These are phyloP conservation scores for Menura novaehollandiae DNA, from an alignment of 2,113 vertebrate species.

Conservation along the genomic window DNA sequence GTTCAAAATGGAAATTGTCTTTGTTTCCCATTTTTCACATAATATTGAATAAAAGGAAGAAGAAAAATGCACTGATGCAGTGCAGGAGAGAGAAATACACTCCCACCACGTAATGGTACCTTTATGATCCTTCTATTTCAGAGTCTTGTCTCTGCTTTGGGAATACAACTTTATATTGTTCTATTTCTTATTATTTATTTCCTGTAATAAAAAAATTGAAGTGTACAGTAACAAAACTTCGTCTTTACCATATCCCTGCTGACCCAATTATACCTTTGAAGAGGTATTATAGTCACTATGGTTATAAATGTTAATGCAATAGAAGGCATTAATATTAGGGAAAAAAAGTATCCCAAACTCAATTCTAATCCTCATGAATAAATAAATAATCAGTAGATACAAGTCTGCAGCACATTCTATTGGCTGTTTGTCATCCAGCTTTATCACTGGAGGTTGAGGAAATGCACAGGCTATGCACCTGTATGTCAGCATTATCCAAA, in stretches of 20 bases:
- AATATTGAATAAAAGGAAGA: background rate
- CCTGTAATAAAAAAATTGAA: background rate
- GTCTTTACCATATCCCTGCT: background rate
- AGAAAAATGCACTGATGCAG: background rate
- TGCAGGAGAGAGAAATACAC: background rate
- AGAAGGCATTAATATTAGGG: background rate
- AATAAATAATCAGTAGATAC: background rate
- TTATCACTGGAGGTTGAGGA: background rate
- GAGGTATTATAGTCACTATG: background rate
- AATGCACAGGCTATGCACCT: rapidly evolving
- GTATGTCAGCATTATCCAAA: background rate
- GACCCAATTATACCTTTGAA: background rate
- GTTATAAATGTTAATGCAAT: background rate
- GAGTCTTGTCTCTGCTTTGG: background rate
- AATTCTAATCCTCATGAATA: background rate
- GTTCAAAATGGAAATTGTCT: background rate
- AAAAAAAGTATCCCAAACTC: background rate
- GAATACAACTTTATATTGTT: background rate
- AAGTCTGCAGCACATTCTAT: background rate
- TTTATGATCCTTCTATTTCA: background rate
- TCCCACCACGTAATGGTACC: background rate
- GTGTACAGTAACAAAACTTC: background rate
- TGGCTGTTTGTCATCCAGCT: background rate
- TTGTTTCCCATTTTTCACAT: background rate
- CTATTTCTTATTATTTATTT: background rate